These are phyloP conservation scores for Ceraclea dissimilis DNA, from an alignment of 2,888 invertebrate species.

Conservation along the genomic window DNA sequence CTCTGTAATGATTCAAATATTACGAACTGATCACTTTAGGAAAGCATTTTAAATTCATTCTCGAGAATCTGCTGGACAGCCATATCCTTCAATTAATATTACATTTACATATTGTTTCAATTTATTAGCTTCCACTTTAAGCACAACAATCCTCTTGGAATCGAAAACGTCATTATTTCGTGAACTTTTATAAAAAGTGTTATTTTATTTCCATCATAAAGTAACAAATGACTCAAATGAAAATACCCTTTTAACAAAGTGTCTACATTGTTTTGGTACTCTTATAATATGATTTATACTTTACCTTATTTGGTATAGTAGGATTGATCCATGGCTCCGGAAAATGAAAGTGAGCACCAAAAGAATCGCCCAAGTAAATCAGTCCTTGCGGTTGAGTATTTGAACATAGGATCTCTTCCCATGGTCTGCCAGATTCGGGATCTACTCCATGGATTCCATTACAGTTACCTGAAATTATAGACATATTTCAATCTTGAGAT, in stretches of 20 bases:
- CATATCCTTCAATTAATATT: background rate
- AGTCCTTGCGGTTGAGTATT: slow-evolving; percentile 28
- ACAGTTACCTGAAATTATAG: slow-evolving; percentile 30
- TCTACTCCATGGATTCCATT: slow-evolving; percentile 32
- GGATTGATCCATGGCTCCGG: slow-evolving; percentile 40
- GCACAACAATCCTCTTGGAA: too few relatives aligned
- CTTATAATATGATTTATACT: background rate
- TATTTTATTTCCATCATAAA: too few relatives aligned
- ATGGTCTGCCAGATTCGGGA: slow-evolving; percentile 26
- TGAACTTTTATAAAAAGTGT: too few relatives aligned
- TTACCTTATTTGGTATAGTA: slow-evolving; percentile 30
- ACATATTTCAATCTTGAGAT: too few relatives aligned
- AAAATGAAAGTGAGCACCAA: slow-evolving; percentile 44
- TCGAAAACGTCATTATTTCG: too few relatives aligned
- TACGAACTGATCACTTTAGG: too few relatives aligned
- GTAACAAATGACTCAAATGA: too few relatives aligned
- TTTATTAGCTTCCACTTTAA: too few relatives aligned
- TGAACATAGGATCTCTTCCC: slow-evolving; percentile 30
- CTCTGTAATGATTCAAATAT: slow-evolving; percentile 17
- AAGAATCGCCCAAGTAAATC: slow-evolving; percentile 37
- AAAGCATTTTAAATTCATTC: background rate
- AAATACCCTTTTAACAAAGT: too few relatives aligned
- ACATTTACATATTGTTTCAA: background rate
- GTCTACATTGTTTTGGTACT: too few relatives aligned
- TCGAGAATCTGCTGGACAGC: background rate